Conservation (phyloP, 2,113 vertebrate genomes). For the Grammomys dolichurus region DNA sequence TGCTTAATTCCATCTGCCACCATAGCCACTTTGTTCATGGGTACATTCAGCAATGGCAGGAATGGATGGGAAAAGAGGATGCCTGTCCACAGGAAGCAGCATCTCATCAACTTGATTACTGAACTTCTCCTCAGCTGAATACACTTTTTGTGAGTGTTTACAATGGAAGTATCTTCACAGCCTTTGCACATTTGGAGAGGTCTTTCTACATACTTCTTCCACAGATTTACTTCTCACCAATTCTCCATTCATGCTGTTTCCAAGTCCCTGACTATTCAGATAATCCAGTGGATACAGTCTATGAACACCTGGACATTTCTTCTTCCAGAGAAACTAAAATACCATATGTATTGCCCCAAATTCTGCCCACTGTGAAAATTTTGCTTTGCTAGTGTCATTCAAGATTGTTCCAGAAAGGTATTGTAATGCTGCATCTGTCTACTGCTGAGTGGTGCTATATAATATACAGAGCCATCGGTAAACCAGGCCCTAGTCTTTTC, state of each 20-base stretch:
- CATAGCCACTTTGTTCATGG: no score
- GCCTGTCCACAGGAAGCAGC: no score
- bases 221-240: not conserved
- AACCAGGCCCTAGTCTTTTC: not conserved
- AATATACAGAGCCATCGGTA: not conserved
- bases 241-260: not conserved
- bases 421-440: not conserved
- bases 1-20: no score
- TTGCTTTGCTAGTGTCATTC: not conserved
- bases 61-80: no score
- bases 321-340: not conserved
- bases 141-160: no score
- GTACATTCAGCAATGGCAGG: no score
- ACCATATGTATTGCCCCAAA: not conserved
- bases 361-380: not conserved
- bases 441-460: not conserved
- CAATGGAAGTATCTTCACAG: no score
- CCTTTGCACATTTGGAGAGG: no score
- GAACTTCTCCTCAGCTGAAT: no score
- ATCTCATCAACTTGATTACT: no score
- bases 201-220: not conserved
- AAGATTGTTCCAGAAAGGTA: not conserved
- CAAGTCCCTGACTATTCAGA: not conserved
- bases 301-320: not conserved
- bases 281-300: not conserved